These are phyloP conservation scores for Eulemur albifrons DNA, from an alignment of 2,797 vertebrate genomes.

Conservation along the genomic window DNA sequence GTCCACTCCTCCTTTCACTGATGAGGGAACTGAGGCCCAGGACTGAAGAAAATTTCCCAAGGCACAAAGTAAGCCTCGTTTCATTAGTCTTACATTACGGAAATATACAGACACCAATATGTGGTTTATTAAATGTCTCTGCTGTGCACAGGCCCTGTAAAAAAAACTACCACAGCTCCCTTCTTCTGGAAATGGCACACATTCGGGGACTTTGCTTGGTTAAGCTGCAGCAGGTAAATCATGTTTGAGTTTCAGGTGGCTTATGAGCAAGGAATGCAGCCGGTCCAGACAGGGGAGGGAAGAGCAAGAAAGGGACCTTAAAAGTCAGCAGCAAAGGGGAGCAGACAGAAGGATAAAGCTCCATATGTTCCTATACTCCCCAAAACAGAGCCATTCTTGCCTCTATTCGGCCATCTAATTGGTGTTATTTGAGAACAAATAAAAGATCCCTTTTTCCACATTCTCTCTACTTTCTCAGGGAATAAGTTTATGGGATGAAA, in stretches of 20 bases:
- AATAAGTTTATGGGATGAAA: neutral
- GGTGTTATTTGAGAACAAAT: neutral
- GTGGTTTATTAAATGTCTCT: neutral
- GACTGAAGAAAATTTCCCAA: constrained; percentile 21
- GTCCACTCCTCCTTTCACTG: neutral
- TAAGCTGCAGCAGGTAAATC: neutral
- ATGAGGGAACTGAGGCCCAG: neutral
- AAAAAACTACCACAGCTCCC: neutral
- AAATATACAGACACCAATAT: neutral
- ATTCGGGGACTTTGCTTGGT: neutral
- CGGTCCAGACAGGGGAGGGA: neutral
- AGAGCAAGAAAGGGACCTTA: neutral
- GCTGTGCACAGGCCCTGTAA: neutral
- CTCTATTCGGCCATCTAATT: neutral
- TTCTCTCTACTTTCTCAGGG: neutral
- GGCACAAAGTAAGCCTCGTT: neutral
- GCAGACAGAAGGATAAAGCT: neutral
- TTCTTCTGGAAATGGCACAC: neutral
- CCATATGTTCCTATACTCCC: neutral
- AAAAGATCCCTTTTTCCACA: neutral
- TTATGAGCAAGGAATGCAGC: neutral
- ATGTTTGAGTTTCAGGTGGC: neutral
- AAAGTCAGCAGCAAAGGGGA: neutral
- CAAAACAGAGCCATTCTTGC: neutral
- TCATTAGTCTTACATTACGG: neutral